These are phyloP conservation scores for Solenopsis invicta DNA, from an alignment of 1,140 invertebrate species.

Conservation along the genomic window DNA sequence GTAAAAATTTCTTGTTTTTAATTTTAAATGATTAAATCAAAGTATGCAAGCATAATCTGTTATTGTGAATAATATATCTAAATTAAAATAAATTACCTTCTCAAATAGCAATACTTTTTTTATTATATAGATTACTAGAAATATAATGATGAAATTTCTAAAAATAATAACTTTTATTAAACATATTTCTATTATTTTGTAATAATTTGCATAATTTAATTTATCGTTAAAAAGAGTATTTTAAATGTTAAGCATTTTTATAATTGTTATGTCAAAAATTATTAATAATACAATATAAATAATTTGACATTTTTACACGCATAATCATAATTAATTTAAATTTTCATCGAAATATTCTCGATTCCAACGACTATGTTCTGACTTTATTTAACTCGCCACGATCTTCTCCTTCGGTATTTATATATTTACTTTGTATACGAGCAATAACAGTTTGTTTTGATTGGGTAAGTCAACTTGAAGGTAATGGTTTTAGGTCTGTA, in stretches of 20 bases:
- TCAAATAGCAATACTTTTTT: no score
- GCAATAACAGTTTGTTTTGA: slow-evolving; percentile 11
- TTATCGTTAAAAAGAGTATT: background rate
- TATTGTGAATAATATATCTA: no score
- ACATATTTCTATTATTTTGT: background rate
- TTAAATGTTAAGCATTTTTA: background rate
- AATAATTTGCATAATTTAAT: background rate
- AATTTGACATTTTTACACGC: background rate
- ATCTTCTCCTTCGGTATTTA: background rate
- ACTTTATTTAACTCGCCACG: background rate
- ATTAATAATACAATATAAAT: slow-evolving; percentile 6
- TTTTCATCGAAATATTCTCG: background rate
- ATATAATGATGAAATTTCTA: background rate
- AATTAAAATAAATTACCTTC: no score
- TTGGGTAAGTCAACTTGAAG: background rate
- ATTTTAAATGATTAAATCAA: no score
- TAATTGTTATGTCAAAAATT: background rate
- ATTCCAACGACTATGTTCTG: background rate
- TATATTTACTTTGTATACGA: background rate
- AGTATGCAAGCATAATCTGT: no score
- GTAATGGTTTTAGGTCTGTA: background rate
- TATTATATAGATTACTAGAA: no score
- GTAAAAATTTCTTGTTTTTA: no score
- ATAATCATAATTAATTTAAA: background rate
- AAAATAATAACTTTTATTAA: background rate